Base-by-base conservation (phyloP, 1,140 invertebrate genomes). In the Arctopsyche grandis region DNA sequence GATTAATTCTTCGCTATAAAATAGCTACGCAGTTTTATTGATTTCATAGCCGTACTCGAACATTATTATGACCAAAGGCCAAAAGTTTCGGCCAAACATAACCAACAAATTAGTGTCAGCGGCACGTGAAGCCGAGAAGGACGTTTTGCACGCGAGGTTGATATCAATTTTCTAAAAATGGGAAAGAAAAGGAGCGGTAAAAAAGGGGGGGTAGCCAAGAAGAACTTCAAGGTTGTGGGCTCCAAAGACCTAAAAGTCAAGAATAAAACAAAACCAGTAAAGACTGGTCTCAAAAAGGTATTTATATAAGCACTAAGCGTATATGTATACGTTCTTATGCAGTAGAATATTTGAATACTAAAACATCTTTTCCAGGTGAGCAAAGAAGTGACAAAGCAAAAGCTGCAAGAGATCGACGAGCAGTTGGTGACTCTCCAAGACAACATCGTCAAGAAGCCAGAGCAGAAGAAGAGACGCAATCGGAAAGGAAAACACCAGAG, bases 161-260 rank as follows among this genome's bases (percentile, higher is more conserved):
- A 12, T 26, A 10, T 12, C 24, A 1, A 12, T 22, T 24, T n/a
- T 26, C 3, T 7, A 22, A 29, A 74, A 56, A 82, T 82, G 81
- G 81, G 75, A 79, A 80, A 79, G 75, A 79, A 80, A 69, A 80
- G 76, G 79, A 76, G 81, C 21, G 81, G 58, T 19, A 78, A 79
- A 46, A 82, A 82, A 73, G 78, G 78, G 14, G 76, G 46, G 1
- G 26, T 0, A 10, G 44, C 69, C 48, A 82, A 79, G 58, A 82
- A 82, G 60, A 82, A 82, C 48, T 82, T 82, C 79, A 82, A 82
- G 75, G 81, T 82, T 29, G 81, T 82, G 9, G 81, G 79, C 14
- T 73, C 79, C 26, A 82, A 82, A 52, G 80, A 79, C 44, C 79
- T 80, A 4, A 82, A 79, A 77, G 79, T 75, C n/a, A 82, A 82